Base-by-base conservation (phyloP, 1,140 invertebrate species). In the Maniola jurtina region DNA sequence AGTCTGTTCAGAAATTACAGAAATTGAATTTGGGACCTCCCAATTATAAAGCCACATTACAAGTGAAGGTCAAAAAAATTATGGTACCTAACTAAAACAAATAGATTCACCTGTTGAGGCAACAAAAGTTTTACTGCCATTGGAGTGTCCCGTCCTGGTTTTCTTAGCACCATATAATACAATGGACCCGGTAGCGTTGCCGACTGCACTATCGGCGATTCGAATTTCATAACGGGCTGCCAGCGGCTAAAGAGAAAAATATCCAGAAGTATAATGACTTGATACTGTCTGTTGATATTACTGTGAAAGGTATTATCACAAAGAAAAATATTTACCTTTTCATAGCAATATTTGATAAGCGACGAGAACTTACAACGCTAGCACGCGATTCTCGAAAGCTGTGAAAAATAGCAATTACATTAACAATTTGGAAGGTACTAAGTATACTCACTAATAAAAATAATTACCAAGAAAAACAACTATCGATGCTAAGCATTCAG, bases 171-270 rank as follows among this genome's bases (percentile, higher is more conserved):
- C 67, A 86, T 73, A 35, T 90, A 90, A 59, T 86, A 82, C 5
- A 88, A 48, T 0, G 83, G 80, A 0, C 88, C 88, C 0, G 86
- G 85, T 7, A 88, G 47, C 0, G 76, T 83, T 0, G 83, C 83
- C 0, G 65, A 70, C 38, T 74, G 66, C 15, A 75, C 52, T 15
- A 88, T 63, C 5, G 86, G 83, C 0, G 83, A 83, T 9, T 82
- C 66, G 62, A 84, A 90, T 16, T 75, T 85, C 68, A 74, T 66
- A 0, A 88, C 82, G 8, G 86, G 86, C 59, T 86, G 76, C 87
- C 87, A 89, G 47, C 81, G 71, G 11, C 72, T 74, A 56, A 45
- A 45, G 5, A 15, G 33, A 61, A 16, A 42, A 6, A 2, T 16
- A 35, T 16, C 25, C 3, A 13, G 14, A 38, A 16, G 38, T 40